phyloP scores from a whole-genome alignment of 1,140 invertebrate genomes.

The Proales similis region DNA sequence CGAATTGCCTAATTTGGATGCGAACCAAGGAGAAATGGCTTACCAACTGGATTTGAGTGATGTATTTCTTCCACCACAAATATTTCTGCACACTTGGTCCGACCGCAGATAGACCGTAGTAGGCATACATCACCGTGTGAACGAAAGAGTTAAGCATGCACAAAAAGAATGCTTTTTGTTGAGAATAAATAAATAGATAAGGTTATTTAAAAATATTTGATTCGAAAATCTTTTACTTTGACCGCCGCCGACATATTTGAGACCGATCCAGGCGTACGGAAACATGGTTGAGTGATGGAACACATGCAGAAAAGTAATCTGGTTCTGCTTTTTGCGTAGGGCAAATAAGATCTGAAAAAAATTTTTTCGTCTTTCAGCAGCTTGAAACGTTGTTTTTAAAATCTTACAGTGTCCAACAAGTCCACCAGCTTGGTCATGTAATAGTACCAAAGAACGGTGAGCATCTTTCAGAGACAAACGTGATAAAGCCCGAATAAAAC shows the following conservation, averaged over 20 bases:
- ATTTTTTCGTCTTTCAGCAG: background rate
- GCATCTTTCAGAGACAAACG: slow-evolving; percentile 16
- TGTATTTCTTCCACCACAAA: slow-evolving; percentile 54
- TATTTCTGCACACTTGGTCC: slow-evolving; percentile 50
- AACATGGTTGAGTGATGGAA: slow-evolving; percentile 60
- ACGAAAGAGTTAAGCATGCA: slow-evolving; percentile 64
- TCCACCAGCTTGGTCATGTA: slow-evolving; percentile 26
- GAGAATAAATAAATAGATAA: background rate
- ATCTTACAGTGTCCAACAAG: slow-evolving; percentile 34
- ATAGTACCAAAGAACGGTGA: slow-evolving; percentile 33
- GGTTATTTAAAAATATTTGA: background rate
- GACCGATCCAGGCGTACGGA: slow-evolving; percentile 44
- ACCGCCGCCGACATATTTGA: slow-evolving; percentile 43
- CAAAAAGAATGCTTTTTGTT: slow-evolving; percentile 40
- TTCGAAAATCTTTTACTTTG: slow-evolving; percentile 19
- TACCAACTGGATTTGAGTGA: slow-evolving; percentile 49
- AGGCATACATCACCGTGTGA: slow-evolving; percentile 71
- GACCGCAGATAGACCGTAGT: slow-evolving; percentile 64
- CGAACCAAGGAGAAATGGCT: background rate
- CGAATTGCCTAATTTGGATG: background rate
- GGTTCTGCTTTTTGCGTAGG: slow-evolving; percentile 65
- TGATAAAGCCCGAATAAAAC: too few species aligned
- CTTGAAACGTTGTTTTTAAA: background rate
- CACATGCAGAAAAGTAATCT: slow-evolving; percentile 68
- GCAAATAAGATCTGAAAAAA: slow-evolving; percentile 44